Percentiles rank a stretch among this genome's conserved stretches.
phyloP scores from a whole-genome alignment of 2,113 vertebrate species.

The Theristicus caerulescens region DNA sequence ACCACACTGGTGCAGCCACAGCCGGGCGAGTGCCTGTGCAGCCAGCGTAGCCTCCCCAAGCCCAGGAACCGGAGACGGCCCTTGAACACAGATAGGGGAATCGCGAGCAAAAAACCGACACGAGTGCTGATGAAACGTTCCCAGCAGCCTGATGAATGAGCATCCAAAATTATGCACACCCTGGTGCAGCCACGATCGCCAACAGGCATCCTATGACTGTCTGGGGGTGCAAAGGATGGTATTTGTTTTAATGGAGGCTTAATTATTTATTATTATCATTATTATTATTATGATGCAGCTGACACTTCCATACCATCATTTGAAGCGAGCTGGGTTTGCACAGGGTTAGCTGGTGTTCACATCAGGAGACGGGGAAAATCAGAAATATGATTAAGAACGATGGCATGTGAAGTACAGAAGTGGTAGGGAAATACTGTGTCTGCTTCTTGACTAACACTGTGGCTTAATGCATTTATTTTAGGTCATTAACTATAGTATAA shows the following conservation, averaged over 20 bases:
- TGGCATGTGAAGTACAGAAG: not conserved
- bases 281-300: not conserved
- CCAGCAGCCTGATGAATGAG: not conserved
- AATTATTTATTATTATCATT: no score
- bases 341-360: not conserved
- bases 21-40: not conserved
- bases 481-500: not conserved
- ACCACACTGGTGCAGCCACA: no score
- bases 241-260: not conserved
- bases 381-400: rapidly evolving
- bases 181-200: not conserved
- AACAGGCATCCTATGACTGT: rapidly evolving
- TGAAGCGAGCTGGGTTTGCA: not conserved
- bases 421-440: not conserved
- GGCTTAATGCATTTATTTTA: not conserved
- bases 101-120: not conserved
- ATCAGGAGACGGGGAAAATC: not conserved
- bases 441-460: not conserved
- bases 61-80: not conserved
- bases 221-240: not conserved
- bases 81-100: not conserved
- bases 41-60: not conserved
- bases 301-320: not conserved
- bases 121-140: not conserved
- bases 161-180: not conserved